Evolutionary conservation across 2,113 vertebrate genomes (phyloP).

Genomic region (Chiloscyllium plagiosum): DNA sequence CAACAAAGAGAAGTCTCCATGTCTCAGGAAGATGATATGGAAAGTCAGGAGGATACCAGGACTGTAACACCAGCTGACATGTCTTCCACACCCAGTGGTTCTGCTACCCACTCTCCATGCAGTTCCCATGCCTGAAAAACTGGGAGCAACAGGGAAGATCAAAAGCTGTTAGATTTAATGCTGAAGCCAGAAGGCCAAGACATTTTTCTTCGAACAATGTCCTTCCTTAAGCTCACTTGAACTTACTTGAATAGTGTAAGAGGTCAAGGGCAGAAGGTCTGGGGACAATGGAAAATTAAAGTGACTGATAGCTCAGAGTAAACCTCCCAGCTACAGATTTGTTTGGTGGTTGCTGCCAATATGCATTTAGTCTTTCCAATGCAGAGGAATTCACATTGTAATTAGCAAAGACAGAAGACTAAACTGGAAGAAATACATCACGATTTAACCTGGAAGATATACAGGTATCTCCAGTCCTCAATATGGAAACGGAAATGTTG

Average conservation of each 20-base stretch:
- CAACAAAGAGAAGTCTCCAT: background rate
- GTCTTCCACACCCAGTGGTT: background rate
- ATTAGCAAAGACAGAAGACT: background rate
- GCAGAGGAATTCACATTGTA: background rate
- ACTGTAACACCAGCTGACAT: background rate
- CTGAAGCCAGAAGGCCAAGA: background rate
- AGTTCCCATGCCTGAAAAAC: background rate
- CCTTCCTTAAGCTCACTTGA: background rate
- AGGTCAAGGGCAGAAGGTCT: background rate
- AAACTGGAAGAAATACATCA: background rate
- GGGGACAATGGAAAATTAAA: background rate
- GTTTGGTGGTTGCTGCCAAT: background rate
- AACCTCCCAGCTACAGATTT: background rate
- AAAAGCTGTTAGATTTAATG: background rate
- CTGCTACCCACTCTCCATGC: background rate
- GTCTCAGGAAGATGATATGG: background rate
- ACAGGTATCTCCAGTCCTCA: background rate
- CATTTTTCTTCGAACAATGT: background rate
- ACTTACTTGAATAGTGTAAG: background rate
- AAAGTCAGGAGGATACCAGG: background rate
- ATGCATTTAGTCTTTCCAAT: background rate
- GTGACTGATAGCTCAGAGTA: background rate
- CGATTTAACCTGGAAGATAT: background rate
- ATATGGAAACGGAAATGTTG: background rate
- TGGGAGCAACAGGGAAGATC: background rate